Conservation (phyloP, 2,888 invertebrate genomes). For the Elaeidobius kamerunicus region DNA sequence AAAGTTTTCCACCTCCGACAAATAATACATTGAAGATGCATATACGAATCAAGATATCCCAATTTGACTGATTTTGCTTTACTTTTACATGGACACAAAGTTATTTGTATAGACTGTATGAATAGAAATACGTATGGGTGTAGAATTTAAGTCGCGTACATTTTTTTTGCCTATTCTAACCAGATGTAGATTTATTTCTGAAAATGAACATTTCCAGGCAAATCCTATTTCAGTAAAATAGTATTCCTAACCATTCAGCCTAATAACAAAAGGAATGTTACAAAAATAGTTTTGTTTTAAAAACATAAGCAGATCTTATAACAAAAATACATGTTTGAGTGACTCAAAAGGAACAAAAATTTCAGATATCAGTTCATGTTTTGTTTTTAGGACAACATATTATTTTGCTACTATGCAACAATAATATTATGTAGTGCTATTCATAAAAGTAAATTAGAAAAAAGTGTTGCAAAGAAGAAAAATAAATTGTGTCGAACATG, state of each 20-base stretch:
- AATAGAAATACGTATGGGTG: too few species aligned
- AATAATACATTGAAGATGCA: slow-evolving; percentile 9
- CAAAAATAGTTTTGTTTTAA: slow-evolving; percentile 7
- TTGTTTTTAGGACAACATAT: slow-evolving; percentile 1
- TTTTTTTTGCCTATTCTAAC: too few species aligned
- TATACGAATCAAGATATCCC: not conserved
- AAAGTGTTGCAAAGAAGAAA: too few species aligned
- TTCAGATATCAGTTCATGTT: slow-evolving; percentile 24
- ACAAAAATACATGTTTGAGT: slow-evolving; percentile 13
- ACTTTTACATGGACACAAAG: not conserved
- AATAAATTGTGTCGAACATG: too few species aligned
- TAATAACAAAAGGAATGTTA: slow-evolving; percentile 18
- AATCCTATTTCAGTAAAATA: not conserved
- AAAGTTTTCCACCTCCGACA: slow-evolving; percentile 7
- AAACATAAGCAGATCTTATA: slow-evolving; percentile 14
- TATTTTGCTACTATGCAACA: slow-evolving; percentile 1
- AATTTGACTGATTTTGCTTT: slow-evolving; percentile 4
- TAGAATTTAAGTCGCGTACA: too few species aligned
- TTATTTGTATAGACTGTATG: too few species aligned
- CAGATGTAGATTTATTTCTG: too few species aligned
- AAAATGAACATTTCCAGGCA: too few species aligned
- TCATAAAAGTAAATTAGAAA: too few species aligned
- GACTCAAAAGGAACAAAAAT: slow-evolving; percentile 22
- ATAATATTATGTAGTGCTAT: not conserved
- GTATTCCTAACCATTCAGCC: slow-evolving; percentile 8